Evolutionary conservation across 2,888 invertebrate species (phyloP), one percentile per base, ranked within the genome.

Genomic region (Eurytoma adleriae): DNA sequence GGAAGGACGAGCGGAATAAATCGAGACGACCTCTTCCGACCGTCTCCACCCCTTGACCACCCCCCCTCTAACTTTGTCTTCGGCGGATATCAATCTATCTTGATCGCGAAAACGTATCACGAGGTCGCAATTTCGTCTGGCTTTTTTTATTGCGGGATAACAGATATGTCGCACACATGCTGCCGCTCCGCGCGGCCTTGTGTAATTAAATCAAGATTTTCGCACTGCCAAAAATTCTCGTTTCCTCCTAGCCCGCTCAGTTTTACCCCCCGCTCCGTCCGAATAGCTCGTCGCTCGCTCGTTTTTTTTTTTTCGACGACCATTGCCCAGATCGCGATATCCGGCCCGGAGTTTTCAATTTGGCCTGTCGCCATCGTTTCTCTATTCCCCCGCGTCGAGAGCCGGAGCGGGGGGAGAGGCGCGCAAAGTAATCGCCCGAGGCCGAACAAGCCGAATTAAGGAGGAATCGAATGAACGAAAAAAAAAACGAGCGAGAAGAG

Each of bases 391-490:
- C 7, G 40, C 40, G 40, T 40, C 4, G 40, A 40, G 40, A 40
- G 40, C 40, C 7, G 7, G 40, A 40, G 7, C 40, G 40, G 40
- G 40, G 2, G 7, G 64, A 27, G 30, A 54, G 67, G 18, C 48
- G 14, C 72, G 72, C 50, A 62, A 67, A 64, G 52, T 57, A 71
- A 72, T 78, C 73, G 64, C 68, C 66, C 16, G 20, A 20, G 74
- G 64, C 59, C 74, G 67, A 79, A 73, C 70, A 76, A 80, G 70
- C 80, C 81, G 77, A 80, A 83, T 83, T 78, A 79, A 81, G 80
- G 79, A 81, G 81, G 66, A 84, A 82, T 73, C 69, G 81, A 81
- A 82, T 78, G 73, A 81, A 79, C 77, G 78, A 82, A 5, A 14
- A 30, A 62, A 62, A 18, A 64, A 30, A 67, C 52, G 18, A 40